Conservation (phyloP, 2,888 invertebrate genomes). For the Cabera pusaria region DNA sequence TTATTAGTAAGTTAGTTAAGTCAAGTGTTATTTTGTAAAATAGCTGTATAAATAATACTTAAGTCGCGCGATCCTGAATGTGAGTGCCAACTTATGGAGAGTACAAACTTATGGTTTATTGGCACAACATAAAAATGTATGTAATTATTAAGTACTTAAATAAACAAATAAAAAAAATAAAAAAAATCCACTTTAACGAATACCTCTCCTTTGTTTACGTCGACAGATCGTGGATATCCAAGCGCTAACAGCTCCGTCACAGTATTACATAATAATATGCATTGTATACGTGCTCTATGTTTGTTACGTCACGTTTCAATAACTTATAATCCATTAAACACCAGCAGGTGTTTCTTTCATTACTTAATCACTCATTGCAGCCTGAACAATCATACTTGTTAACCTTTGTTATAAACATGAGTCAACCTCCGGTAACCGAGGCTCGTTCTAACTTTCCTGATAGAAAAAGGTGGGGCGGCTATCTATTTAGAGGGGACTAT, state of each 20-base stretch:
- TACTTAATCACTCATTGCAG: constrained; percentile 20
- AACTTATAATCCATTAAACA: constrained; percentile 17
- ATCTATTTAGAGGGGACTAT: constrained; percentile 53
- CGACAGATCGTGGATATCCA: constrained; percentile 11
- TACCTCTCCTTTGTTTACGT: constrained; percentile 14
- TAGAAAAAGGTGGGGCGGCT: constrained; percentile 43
- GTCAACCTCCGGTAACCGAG: constrained; percentile 16
- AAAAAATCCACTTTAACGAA: too few relatives aligned
- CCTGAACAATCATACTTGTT: constrained; percentile 17
- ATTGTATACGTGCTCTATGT: constrained; percentile 8
- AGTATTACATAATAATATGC: too few relatives aligned
- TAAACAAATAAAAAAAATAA: too few relatives aligned
- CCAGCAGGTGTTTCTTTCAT: constrained; percentile 23
- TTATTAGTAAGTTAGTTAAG: too few relatives aligned
- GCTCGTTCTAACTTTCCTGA: constrained; percentile 43
- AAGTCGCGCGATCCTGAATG: too few relatives aligned
- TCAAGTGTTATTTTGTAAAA: too few relatives aligned
- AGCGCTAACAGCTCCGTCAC: too few relatives aligned
- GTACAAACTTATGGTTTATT: too few relatives aligned
- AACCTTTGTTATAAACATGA: constrained; percentile 25
- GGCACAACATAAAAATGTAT: too few relatives aligned
- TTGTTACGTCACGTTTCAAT: constrained; percentile 15
- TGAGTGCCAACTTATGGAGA: too few relatives aligned
- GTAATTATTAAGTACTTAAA: too few relatives aligned
- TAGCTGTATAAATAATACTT: too few relatives aligned